Evolutionary conservation across 2,113 vertebrate genomes (phyloP), one percentile per base, ranked within the genome.

Genomic region (Promerops cafer): DNA sequence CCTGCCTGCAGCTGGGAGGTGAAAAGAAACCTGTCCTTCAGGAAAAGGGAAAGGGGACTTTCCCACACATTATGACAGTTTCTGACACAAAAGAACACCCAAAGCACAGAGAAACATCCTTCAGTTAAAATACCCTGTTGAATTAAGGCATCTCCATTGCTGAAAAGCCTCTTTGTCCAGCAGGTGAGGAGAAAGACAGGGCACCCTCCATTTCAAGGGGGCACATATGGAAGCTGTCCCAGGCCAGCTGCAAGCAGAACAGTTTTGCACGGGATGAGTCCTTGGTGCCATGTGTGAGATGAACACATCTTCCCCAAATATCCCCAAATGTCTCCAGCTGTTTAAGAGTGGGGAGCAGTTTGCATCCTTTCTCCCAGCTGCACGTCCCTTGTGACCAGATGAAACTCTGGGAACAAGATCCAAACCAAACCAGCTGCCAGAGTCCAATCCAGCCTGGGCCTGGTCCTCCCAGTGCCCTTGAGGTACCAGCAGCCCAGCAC

Each of bases 1-100:
- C 40, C 63, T 80, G 39, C 47, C 56, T 81, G 86, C 90, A 96
- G 92, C 68, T 90, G 90, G 61, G 56, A 86, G 40, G 37, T 83
- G 28, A 86, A 90, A 90, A 93, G 60, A 92, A 89, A 81, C 44
- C 53, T 83, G 60, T 24, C 76, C 80, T 93, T 94, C 72, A 54
- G 78, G 61, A 66, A 74, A 80, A 87, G 28, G 61, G 80, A 88
- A 68, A 79, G 79, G 54, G 39, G 84, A 88, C 3, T 3, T 76
- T 94, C 65, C 64, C 60, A 83, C 79, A 83, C 35, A 21, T 6
- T 24, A 7, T 66, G 63, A 47, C 35, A 49, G 39, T 53, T 79
- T 50, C 65, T 79, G 35, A 50, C 53, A 79, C 44, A 92, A 60
- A 94, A 76, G 42, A 89, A 28, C n/a, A 56, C 75, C 74, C 42